Percentiles rank a stretch among this genome's conserved stretches.
These are phyloP conservation scores for Anthopleura sola DNA, from an alignment of 64 coral and sea anemone species.

Conservation along the genomic window DNA sequence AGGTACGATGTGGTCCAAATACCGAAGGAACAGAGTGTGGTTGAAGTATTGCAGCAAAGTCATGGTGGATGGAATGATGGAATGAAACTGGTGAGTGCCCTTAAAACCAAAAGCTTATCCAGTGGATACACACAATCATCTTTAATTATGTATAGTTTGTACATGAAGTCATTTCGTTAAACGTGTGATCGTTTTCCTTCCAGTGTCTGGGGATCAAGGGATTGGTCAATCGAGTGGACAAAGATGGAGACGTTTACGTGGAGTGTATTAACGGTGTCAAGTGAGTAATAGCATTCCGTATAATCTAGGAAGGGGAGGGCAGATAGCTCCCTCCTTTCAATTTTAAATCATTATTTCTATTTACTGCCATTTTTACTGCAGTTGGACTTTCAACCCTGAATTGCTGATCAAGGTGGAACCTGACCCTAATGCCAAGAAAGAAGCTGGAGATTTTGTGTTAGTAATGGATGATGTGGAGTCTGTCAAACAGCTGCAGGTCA, in stretches of 20 bases:
- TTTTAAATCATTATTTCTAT: too few species aligned
- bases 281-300: not conserved
- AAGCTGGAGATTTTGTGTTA: conserved; percentile 1
- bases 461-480: not conserved
- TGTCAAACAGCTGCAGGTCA: not conserved
- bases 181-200: not conserved
- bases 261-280: not conserved
- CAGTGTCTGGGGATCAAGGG: not conserved
- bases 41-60: not conserved
- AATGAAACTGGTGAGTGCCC: not conserved
- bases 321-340: too few species aligned
- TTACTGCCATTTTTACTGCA: not conserved
- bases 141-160: too few species aligned
- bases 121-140: too few species aligned
- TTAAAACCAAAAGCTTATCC: too few species aligned
- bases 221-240: not conserved
- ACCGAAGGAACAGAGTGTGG: not conserved
- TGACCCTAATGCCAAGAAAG: not conserved
- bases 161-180: not conserved
- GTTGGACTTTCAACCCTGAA: conserved; percentile 3
- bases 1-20: conserved; percentile 4
- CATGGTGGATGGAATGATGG: conserved; percentile 3
- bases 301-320: too few species aligned
- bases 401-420: not conserved
- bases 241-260: not conserved